Conservation (phyloP, 2,888 invertebrate genomes). For the Agonopterix heracliana region DNA sequence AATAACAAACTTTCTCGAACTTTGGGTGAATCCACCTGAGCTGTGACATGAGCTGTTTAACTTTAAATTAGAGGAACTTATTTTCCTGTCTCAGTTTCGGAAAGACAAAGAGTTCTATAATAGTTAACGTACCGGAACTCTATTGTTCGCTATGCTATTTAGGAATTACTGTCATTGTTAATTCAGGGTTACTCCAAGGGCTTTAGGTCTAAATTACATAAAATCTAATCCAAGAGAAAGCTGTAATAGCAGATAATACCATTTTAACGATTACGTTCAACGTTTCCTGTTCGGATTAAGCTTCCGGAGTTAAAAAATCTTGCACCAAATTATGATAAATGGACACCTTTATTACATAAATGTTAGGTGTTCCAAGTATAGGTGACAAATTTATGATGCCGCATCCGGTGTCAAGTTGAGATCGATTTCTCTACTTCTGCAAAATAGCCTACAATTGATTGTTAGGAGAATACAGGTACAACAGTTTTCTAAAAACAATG, state of each 20-base stretch:
- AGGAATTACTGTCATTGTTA: constrained; percentile 1
- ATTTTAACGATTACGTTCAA: not conserved
- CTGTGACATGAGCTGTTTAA: not conserved
- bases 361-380: too few species aligned
- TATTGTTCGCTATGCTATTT: constrained; percentile 17
- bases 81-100: not conserved
- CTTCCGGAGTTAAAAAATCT: not conserved
- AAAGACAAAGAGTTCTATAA: constrained; percentile 16
- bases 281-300: not conserved
- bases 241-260: not conserved
- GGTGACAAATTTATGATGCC: too few species aligned
- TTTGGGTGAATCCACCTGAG: constrained; percentile 33
- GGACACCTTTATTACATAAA: too few species aligned
- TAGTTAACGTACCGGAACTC: constrained; percentile 17
- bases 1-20: constrained; percentile 58
- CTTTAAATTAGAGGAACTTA: not conserved
- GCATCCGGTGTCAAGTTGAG: too few species aligned
- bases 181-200: not conserved
- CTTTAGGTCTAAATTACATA: not conserved
- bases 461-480: too few species aligned
- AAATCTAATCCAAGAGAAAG: not conserved
- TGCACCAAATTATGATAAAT: too few species aligned
- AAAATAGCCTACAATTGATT: too few species aligned
- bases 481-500: too few species aligned
- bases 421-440: too few species aligned